Evolutionary conservation across 2,888 invertebrate species (phyloP).

Genomic region (Drosophila fungiperda): DNA sequence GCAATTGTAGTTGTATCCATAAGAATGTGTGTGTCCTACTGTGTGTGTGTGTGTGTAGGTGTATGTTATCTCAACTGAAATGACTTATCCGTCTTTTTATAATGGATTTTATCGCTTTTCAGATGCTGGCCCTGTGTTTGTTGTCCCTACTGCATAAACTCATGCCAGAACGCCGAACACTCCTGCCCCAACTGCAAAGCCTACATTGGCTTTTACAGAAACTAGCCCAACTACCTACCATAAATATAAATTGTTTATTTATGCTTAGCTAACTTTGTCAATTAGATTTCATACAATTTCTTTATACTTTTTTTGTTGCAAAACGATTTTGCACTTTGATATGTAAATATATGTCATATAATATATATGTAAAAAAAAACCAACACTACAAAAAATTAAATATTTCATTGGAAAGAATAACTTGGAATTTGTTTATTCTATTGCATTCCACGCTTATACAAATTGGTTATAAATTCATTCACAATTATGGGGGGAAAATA

Average conservation of each 20-base stretch:
- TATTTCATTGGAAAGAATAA: not conserved
- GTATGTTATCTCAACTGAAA: constrained; percentile 55
- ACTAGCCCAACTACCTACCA: constrained; percentile 6
- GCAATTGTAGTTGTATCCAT: constrained; percentile 11
- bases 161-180: constrained; percentile 78
- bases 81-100: not conserved
- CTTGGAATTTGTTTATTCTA: too few species aligned
- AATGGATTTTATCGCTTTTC: not conserved
- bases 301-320: too few species aligned
- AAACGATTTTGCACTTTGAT: too few species aligned
- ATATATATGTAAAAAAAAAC: not conserved
- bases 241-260: constrained; percentile 13
- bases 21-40: not conserved
- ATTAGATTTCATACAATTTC: too few species aligned
- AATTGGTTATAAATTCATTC: not conserved
- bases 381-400: not conserved
- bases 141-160: constrained; percentile 74
- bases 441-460: not conserved
- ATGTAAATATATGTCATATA: not conserved
- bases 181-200: constrained; percentile 76
- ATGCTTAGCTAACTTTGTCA: not conserved
- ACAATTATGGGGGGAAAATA: too few species aligned
- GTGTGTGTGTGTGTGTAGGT: not conserved
- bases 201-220: constrained; percentile 72
- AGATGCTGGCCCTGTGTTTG: constrained; percentile 77